Conservation (phyloP, 2,113 vertebrate genomes). For the Misgurnus anguillicaudatus region DNA sequence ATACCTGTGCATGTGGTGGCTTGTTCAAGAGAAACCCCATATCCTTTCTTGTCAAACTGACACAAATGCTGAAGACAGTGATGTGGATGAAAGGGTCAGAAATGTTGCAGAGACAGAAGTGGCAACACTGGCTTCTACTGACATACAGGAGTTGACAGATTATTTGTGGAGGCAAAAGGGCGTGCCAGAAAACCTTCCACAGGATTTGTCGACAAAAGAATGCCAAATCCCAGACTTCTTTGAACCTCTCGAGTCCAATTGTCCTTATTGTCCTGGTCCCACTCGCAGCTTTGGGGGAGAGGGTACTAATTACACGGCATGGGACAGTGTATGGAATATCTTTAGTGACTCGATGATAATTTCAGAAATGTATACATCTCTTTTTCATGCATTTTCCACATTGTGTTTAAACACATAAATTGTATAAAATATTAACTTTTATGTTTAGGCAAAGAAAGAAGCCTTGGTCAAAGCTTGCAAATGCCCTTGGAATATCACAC, state of each 20-base stretch:
- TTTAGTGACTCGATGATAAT: background rate
- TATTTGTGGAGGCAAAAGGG: background rate
- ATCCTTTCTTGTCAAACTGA: conserved; percentile 7
- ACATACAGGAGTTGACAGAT: background rate
- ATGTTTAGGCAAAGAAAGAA: conserved; percentile 1
- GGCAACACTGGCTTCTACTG: background rate
- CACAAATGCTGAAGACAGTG: background rate
- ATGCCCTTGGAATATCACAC: background rate
- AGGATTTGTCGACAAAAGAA: background rate
- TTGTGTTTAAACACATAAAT: too few relatives aligned
- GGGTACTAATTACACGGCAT: background rate
- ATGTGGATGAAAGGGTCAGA: background rate
- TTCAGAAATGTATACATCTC: background rate
- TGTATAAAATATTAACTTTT: too few relatives aligned
- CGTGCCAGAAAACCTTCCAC: conserved; percentile 3
- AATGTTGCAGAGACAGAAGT: background rate
- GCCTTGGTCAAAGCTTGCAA: background rate
- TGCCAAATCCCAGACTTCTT: background rate
- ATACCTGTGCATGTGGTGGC: background rate
- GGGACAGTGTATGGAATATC: background rate
- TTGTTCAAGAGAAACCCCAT: background rate
- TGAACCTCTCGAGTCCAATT: conserved; percentile 1
- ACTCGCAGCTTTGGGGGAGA: background rate
- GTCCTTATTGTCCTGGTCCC: background rate
- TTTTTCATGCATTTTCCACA: background rate